These are phyloP conservation scores for Cephalopterus ornatus DNA, from an alignment of 2,113 vertebrate species.

Conservation along the genomic window DNA sequence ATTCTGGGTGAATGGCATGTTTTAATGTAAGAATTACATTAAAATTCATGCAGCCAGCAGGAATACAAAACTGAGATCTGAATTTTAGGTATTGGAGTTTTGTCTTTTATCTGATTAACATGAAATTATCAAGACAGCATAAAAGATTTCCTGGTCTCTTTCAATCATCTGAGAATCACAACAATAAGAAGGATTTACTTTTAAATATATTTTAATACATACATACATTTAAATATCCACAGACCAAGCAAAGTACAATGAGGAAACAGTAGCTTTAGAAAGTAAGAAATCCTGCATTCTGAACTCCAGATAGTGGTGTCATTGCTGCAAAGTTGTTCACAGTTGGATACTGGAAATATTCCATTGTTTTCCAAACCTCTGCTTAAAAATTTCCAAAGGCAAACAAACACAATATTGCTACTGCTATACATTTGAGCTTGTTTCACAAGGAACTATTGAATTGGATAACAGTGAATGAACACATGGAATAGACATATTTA, in stretches of 20 bases:
- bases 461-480: not conserved
- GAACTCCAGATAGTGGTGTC: not conserved
- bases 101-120: constrained; percentile 32
- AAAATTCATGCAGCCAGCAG: constrained; percentile 15
- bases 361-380: not conserved
- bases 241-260: constrained; percentile 11
- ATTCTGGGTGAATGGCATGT: not conserved
- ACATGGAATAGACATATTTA: not conserved
- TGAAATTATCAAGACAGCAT: constrained; percentile 1
- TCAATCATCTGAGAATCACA: not conserved
- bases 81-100: not conserved
- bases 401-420: not conserved
- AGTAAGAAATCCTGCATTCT: not conserved
- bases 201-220: not conserved
- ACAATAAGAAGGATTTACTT: not conserved
- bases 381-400: not conserved
- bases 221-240: constrained; percentile 12
- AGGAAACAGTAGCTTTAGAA: not conserved
- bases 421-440: not conserved
- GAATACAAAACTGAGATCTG: not conserved
- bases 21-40: constrained; percentile 3
- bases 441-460: not conserved
- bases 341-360: not conserved
- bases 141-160: constrained; percentile 5
- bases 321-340: not conserved